Conservation (phyloP, 2,888 invertebrate genomes). For the Caenorhabditis afra region DNA sequence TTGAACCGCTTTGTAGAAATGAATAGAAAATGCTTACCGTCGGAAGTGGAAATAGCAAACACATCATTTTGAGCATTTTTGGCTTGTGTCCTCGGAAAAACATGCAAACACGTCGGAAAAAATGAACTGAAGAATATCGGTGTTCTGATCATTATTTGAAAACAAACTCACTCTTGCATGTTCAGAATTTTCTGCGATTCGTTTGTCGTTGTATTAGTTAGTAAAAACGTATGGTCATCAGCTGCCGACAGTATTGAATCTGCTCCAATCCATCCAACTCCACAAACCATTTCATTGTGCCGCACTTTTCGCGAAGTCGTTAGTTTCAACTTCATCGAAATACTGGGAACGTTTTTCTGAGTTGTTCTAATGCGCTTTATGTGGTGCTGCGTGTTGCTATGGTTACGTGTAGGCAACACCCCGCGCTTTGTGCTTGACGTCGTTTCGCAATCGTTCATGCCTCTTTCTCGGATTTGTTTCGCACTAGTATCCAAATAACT, state of each 20-base stretch:
- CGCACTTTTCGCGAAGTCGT: conserved; percentile 85
- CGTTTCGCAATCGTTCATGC: no score
- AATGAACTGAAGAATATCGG: conserved; percentile 42
- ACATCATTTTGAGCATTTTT: conserved; percentile 56
- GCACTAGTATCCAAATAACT: no score
- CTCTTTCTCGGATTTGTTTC: no score
- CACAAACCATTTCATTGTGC: conserved; percentile 87
- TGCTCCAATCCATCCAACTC: conserved; percentile 93
- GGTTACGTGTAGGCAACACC: conserved; percentile 1
- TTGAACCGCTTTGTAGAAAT: no score
- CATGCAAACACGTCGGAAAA: conserved; percentile 66
- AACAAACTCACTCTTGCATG: conserved; percentile 58
- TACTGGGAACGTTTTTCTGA: no score
- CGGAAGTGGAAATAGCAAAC: neutral
- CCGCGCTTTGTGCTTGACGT: no score
- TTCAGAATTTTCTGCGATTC: conserved; percentile 58
- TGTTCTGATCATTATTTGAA: neutral
- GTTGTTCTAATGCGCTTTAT: no score
- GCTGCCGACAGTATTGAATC: conserved; percentile 94
- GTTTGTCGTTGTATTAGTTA: conserved; percentile 66
- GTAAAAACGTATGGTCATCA: conserved; percentile 91
- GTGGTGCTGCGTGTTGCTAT: no score
- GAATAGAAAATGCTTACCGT: no score
- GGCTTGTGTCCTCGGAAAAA: conserved; percentile 62
- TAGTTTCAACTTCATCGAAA: conserved; percentile 59